A percentile compares a stretch with the other conserved stretches of the same genome.
Conservation (phyloP, 2,888 invertebrate genomes). For the Koerneria pararmatus region DNA sequence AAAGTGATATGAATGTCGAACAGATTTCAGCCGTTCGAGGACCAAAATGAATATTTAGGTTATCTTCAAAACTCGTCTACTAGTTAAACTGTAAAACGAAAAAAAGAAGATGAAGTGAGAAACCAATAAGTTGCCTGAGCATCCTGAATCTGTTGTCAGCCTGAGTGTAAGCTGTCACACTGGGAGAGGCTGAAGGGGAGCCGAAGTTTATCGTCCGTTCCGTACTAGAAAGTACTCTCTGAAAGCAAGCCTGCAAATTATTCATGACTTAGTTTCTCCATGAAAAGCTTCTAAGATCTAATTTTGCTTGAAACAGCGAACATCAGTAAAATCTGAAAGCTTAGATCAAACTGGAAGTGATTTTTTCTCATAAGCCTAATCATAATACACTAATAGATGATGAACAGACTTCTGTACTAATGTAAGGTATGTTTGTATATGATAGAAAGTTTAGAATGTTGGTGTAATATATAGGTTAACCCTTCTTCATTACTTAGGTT, state of each 20-base stretch:
- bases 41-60: neutral
- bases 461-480: too few species aligned
- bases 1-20: neutral
- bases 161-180: constrained; percentile 16
- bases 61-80: neutral
- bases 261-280: neutral
- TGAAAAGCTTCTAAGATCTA: too few species aligned
- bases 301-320: too few species aligned
- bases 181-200: neutral
- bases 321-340: too few species aligned
- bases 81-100: neutral
- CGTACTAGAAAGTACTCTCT: constrained; percentile 21
- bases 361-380: too few species aligned
- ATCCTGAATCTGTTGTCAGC: constrained; percentile 24
- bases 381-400: too few species aligned
- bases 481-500: too few species aligned
- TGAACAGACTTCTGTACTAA: too few species aligned
- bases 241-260: constrained; percentile 11
- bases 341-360: too few species aligned
- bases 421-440: too few species aligned
- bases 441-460: too few species aligned
- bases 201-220: constrained; percentile 27
- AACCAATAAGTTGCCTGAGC: constrained; percentile 28
- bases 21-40: neutral
- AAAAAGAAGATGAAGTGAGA: neutral